Conservation (phyloP, 2,113 vertebrate species). For the Percina caprodes region DNA sequence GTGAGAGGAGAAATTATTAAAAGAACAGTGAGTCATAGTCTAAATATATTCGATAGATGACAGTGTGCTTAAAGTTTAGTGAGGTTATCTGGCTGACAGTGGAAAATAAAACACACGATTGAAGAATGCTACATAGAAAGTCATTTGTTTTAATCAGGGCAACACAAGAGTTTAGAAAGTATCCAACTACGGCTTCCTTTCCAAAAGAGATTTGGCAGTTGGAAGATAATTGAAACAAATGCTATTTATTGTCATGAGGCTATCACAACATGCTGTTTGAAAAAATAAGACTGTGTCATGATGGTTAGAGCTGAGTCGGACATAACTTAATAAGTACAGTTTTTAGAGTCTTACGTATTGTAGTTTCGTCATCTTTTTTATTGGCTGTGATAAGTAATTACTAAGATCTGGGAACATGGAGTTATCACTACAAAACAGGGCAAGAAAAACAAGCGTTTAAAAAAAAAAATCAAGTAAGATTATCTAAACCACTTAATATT, state of each 20-base stretch:
- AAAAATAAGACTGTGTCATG: not conserved
- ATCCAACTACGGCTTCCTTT: slow-evolving; percentile 47
- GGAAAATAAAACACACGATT: slow-evolving; percentile 57
- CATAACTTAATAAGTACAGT: slow-evolving; percentile 14
- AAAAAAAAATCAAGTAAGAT: not conserved
- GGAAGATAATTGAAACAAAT: slow-evolving; percentile 50
- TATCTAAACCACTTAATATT: slow-evolving; percentile 7
- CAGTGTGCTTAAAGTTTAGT: slow-evolving; percentile 19
- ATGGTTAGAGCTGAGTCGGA: not conserved
- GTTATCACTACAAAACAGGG: not conserved
- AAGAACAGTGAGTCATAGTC: slow-evolving; percentile 55
- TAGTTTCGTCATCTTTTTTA: slow-evolving; percentile 8
- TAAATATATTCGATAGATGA: slow-evolving; percentile 60
- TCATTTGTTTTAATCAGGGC: slow-evolving; percentile 48
- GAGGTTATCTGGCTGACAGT: slow-evolving; percentile 51
- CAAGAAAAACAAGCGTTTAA: slow-evolving; percentile 2
- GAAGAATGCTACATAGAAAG: slow-evolving; percentile 26
- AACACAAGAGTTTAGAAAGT: slow-evolving; percentile 35
- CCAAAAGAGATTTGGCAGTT: slow-evolving; percentile 46
- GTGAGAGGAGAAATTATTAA: slow-evolving; percentile 29
- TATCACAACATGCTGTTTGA: slow-evolving; percentile 20
- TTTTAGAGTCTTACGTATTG: slow-evolving; percentile 1
- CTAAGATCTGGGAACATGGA: slow-evolving; percentile 3
- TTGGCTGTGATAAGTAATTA: slow-evolving; percentile 21
- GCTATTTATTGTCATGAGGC: slow-evolving; percentile 23